These are phyloP conservation scores for Aplysia californica DNA, from an alignment of 1,140 invertebrate genomes.

Conservation along the genomic window DNA sequence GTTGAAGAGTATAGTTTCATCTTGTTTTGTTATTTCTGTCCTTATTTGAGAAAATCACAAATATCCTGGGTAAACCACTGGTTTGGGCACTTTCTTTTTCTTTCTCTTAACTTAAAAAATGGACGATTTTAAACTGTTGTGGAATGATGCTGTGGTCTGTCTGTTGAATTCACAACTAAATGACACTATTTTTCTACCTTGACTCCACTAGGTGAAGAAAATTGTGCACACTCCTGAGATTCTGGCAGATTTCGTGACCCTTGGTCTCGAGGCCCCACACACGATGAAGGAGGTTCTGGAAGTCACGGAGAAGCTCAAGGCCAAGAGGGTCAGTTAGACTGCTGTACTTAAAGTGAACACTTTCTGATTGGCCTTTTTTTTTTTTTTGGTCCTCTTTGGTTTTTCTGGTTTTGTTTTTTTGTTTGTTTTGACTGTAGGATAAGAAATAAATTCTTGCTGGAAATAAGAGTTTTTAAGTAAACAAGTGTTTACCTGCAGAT, in stretches of 20 bases:
- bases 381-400: neutral
- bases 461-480: neutral
- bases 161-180: too few relatives aligned
- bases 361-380: neutral
- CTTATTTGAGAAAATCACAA: too few relatives aligned
- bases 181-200: too few relatives aligned
- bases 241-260: constrained; percentile 55
- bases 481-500: too few relatives aligned
- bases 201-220: constrained; percentile 55
- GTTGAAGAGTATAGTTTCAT: too few relatives aligned
- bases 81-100: too few relatives aligned
- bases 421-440: neutral
- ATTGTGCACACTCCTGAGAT: constrained; percentile 62
- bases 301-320: constrained; percentile 53
- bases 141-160: too few relatives aligned
- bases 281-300: constrained; percentile 51
- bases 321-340: constrained; percentile 48
- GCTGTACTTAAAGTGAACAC: neutral
- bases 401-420: too few relatives aligned
- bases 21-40: too few relatives aligned
- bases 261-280: constrained; percentile 56
- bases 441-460: neutral
- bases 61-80: too few relatives aligned
- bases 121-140: too few relatives aligned
- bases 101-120: too few relatives aligned